These are phyloP conservation scores for Oryzias javanicus DNA, from an alignment of 2,113 vertebrate species.

Conservation along the genomic window DNA sequence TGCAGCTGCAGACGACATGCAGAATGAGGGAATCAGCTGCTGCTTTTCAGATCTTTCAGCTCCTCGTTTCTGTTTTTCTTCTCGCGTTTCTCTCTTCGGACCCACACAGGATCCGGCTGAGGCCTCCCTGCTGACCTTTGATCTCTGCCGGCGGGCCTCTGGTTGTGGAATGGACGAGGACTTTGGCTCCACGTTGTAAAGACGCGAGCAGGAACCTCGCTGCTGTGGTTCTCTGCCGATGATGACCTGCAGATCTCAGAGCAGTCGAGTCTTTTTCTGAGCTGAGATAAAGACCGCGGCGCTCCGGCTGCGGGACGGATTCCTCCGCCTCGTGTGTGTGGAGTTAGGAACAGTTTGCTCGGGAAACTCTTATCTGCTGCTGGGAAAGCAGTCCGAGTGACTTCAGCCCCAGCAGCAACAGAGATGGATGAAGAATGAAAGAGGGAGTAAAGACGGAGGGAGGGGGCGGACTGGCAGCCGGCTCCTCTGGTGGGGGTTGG, in stretches of 20 bases:
- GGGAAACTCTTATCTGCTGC: conserved; percentile 45
- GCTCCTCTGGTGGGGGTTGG: conserved; percentile 59
- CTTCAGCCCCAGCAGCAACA: conserved; percentile 44
- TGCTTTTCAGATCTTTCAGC: neutral
- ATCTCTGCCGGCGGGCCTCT: conserved; percentile 26
- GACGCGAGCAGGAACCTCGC: conserved; percentile 34
- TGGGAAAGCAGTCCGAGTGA: conserved; percentile 40
- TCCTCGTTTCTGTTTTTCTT: neutral
- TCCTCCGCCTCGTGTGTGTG: conserved; percentile 6
- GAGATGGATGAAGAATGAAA: conserved; percentile 59
- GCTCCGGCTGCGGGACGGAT: conserved; percentile 7
- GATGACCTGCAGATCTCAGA: conserved; percentile 26
- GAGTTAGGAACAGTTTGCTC: conserved; percentile 26
- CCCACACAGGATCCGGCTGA: conserved; percentile 33
- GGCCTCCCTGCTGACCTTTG: conserved; percentile 45
- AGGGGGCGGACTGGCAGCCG: conserved; percentile 45
- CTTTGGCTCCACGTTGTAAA: conserved; percentile 21
- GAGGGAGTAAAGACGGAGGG: conserved; percentile 52
- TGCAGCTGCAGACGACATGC: conserved; percentile 11
- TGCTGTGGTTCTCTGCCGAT: conserved; percentile 45
- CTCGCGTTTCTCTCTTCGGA: conserved; percentile 36
- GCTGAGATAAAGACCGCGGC: conserved; percentile 5
- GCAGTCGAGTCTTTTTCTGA: conserved; percentile 9
- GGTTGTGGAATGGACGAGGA: conserved; percentile 23
- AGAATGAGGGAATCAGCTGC: too few relatives aligned